A percentile compares a stretch with the other conserved stretches of the same genome.
Evolutionary conservation across 1,140 invertebrate genomes (phyloP).

Genomic region (Agrypnia vestita): DNA sequence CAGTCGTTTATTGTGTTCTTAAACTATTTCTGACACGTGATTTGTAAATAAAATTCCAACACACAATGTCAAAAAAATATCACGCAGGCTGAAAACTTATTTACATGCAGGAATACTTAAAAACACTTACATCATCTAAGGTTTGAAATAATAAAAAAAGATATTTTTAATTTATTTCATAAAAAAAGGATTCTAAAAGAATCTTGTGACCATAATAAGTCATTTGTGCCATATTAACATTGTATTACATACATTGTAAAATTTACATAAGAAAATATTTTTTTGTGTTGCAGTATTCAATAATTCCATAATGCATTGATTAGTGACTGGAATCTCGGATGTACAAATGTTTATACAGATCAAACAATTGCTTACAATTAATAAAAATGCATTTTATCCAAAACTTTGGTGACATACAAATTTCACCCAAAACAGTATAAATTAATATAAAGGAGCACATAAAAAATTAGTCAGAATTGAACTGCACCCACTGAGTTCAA

Average conservation of each 20-base stretch:
- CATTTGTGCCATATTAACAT: not conserved
- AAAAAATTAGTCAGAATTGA: conserved; percentile 49
- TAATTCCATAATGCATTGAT: too few species aligned
- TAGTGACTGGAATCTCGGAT: too few species aligned
- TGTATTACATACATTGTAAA: too few species aligned
- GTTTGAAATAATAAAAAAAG: conserved; percentile 2
- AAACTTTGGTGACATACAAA: too few species aligned
- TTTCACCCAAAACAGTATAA: too few species aligned
- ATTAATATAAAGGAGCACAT: conserved; percentile 3
- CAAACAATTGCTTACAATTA: too few species aligned
- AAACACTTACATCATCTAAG: conserved; percentile 11
- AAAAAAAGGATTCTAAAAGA: not conserved
- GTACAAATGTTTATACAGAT: too few species aligned
- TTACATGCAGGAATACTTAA: conserved; percentile 44
- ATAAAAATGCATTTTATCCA: too few species aligned
- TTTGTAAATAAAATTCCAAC: conserved; percentile 59
- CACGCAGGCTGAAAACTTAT: conserved; percentile 48
- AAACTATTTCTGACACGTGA: conserved; percentile 58
- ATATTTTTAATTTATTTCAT: conserved; percentile 8
- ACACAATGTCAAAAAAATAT: conserved; percentile 42
- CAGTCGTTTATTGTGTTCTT: conserved; percentile 61
- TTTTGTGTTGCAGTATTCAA: too few species aligned
- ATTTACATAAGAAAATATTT: too few species aligned
- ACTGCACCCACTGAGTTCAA: conserved; percentile 60
- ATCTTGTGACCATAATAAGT: not conserved